A percentile compares a stretch with the other conserved stretches of the same genome.
These are phyloP conservation scores for Butorides virescens DNA, from an alignment of 2,113 vertebrate species.

Conservation along the genomic window DNA sequence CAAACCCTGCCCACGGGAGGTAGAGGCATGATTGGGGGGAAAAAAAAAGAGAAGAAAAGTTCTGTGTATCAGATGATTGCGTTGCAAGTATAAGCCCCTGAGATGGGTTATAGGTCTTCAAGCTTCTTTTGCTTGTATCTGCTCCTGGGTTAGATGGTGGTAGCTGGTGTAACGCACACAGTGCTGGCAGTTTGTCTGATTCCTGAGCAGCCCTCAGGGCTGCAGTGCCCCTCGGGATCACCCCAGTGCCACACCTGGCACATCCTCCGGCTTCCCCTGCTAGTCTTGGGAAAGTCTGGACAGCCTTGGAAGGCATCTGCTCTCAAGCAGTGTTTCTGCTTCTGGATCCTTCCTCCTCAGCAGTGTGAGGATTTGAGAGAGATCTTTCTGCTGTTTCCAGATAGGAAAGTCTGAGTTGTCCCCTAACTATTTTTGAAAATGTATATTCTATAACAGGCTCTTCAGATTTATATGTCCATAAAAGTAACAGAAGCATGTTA, in stretches of 20 bases:
- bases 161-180: fast-evolving
- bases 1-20: not conserved
- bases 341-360: not conserved
- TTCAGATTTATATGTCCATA: not conserved
- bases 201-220: not conserved
- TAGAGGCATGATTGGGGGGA: not conserved
- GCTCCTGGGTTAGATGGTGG: not conserved
- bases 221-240: fast-evolving
- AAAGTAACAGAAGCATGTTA: not conserved
- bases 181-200: not conserved
- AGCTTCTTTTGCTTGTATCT: not conserved
- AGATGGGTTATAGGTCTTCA: not conserved
- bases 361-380: not conserved
- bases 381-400: not conserved
- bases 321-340: not conserved
- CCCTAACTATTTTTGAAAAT: not conserved
- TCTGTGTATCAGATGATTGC: not conserved
- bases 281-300: not conserved
- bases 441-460: not conserved
- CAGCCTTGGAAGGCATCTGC: not conserved
- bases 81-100: not conserved
- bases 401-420: not conserved
- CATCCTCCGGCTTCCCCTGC: not conserved
- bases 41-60: not conserved
- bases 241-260: not conserved